Conservation (phyloP, 2,797 vertebrate species). For the Gobio occitaniae region DNA sequence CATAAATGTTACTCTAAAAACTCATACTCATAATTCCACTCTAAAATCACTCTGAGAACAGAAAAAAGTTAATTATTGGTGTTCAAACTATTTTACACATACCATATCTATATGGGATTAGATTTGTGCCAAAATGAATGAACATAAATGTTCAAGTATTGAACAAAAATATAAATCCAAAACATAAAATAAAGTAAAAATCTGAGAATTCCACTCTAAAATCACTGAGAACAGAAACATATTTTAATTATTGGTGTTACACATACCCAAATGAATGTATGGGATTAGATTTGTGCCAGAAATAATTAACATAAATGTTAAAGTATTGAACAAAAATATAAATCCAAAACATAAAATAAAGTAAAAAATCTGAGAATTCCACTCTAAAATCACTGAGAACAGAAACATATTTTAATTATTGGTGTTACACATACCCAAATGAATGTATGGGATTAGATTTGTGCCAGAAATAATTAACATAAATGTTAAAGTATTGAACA, state of each 20-base stretch:
- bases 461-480: not conserved
- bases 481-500: not conserved
- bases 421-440: no score
- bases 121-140: not conserved
- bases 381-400: constrained; percentile 70
- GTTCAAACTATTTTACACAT: not conserved
- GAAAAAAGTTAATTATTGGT: constrained; percentile 40
- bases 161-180: not conserved
- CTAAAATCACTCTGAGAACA: constrained; percentile 70
- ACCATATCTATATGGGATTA: not conserved
- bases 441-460: not conserved
- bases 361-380: no score
- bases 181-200: not conserved
- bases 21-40: no score
- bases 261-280: no score
- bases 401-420: constrained; percentile 28
- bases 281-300: no score
- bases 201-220: no score
- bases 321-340: no score
- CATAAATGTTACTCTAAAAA: not conserved
- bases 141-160: not conserved
- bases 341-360: no score
- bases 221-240: no score
- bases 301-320: no score
- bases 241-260: no score